These are phyloP conservation scores for Leptarthrus brevirostris DNA, from an alignment of 2,888 invertebrate species.

Conservation along the genomic window DNA sequence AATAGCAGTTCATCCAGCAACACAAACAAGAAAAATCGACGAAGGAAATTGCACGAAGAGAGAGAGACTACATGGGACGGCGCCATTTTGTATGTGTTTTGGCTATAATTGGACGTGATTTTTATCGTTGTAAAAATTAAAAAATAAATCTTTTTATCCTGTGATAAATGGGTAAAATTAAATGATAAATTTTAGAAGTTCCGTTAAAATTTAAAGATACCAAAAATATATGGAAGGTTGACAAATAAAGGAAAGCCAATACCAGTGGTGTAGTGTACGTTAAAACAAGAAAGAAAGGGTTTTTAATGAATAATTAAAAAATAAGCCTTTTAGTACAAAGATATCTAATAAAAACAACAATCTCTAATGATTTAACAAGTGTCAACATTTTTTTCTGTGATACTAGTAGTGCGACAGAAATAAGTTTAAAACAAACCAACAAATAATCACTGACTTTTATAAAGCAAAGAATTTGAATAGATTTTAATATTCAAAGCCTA, in stretches of 20 bases:
- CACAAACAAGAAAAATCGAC: conserved; percentile 34
- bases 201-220: neutral
- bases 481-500: neutral
- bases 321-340: conserved; percentile 46
- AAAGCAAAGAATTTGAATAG: conserved; percentile 1
- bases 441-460: conserved; percentile 7
- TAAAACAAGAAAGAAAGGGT: neutral
- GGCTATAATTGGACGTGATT: conserved; percentile 35
- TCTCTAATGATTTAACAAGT: conserved; percentile 34
- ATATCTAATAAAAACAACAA: conserved; percentile 26
- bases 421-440: conserved; percentile 5
- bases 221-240: conserved; percentile 4
- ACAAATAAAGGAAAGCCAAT: neutral
- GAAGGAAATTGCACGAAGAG: conserved; percentile 36
- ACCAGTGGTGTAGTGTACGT: too few relatives aligned
- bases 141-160: conserved; percentile 24
- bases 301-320: conserved; percentile 25
- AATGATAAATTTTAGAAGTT: neutral
- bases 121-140: neutral
- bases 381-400: conserved; percentile 53
- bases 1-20: conserved; percentile 28
- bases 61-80: conserved; percentile 6
- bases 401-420: conserved; percentile 53
- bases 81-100: conserved; percentile 34
- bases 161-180: neutral